Conservation (phyloP, 2,797 vertebrate genomes). For the Decapterus maruadsi region DNA sequence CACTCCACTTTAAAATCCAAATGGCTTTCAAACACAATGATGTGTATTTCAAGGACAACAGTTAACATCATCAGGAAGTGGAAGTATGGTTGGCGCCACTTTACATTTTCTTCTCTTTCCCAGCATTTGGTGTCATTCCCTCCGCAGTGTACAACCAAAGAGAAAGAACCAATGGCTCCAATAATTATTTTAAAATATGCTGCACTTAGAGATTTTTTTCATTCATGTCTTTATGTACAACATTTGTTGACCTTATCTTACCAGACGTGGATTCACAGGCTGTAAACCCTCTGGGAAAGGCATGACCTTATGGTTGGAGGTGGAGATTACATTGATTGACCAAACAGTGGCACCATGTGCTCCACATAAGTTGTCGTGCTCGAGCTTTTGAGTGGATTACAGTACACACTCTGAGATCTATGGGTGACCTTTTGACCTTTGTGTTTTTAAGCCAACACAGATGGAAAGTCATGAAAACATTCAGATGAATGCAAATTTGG, state of each 20-base stretch:
- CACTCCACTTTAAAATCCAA: slow-evolving; percentile 9
- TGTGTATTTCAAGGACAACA: neutral
- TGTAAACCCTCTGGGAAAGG: neutral
- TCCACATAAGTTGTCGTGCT: neutral
- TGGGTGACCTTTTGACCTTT: neutral
- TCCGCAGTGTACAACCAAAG: no score
- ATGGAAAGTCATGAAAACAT: neutral
- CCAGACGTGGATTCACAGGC: neutral
- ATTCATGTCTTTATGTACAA: no score
- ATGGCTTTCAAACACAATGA: neutral
- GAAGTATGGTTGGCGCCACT: neutral
- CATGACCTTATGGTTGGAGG: neutral
- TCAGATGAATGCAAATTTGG: neutral
- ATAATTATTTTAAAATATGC: no score
- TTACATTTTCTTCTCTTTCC: no score
- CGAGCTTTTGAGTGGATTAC: neutral
- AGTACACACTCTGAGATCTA: no score
- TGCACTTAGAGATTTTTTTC: no score
- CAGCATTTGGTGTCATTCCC: no score
- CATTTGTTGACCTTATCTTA: no score
- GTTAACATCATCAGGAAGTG: neutral
- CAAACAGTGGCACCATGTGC: neutral
- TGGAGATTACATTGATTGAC: slow-evolving; percentile 10
- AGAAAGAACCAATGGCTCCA: no score
- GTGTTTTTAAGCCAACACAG: neutral